Conservation (phyloP, 2,797 vertebrate species). For the Crypturellus tataupa region DNA sequence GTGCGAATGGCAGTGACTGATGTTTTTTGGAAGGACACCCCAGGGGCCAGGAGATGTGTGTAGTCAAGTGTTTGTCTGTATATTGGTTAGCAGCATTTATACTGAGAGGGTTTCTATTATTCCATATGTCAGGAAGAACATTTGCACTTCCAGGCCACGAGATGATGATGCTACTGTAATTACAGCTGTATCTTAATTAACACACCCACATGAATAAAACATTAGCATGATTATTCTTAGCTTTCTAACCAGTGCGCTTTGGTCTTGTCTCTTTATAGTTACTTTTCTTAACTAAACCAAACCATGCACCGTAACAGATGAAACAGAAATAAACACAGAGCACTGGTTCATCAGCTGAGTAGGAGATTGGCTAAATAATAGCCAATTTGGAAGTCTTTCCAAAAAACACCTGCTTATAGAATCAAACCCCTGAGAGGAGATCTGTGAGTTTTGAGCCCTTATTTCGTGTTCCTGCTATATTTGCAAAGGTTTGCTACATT, state of each 20-base stretch:
- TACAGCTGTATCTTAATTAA: slow-evolving; percentile 67
- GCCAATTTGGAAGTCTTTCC: neutral
- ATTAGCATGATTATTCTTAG: slow-evolving; percentile 50
- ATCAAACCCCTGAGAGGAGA: neutral
- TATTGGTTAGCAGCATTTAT: slow-evolving; percentile 22
- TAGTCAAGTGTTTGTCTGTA: neutral
- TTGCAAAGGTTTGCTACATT: neutral
- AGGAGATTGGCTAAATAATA: neutral
- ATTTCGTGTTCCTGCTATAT: neutral
- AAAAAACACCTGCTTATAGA: neutral
- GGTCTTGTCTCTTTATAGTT: slow-evolving; percentile 32
- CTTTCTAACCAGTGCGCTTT: slow-evolving; percentile 41
- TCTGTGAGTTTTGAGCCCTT: neutral
- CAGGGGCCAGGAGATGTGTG: neutral
- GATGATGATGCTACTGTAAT: slow-evolving; percentile 70
- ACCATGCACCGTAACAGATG: neutral
- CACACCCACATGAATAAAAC: slow-evolving; percentile 67
- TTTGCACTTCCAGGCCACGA: slow-evolving; percentile 60
- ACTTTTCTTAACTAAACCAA: slow-evolving; percentile 27
- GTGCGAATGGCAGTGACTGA: slow-evolving; percentile 57
- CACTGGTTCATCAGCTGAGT: neutral
- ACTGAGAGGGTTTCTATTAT: slow-evolving; percentile 7
- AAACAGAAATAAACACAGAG: slow-evolving; percentile 3
- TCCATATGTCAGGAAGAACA: slow-evolving; percentile 60
- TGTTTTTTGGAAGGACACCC: slow-evolving; percentile 57